A percentile compares a stretch with the other conserved stretches of the same genome.
These are phyloP conservation scores for Boulengeromyrus knoepffleri DNA, from an alignment of 2,113 vertebrate genomes.

Conservation along the genomic window DNA sequence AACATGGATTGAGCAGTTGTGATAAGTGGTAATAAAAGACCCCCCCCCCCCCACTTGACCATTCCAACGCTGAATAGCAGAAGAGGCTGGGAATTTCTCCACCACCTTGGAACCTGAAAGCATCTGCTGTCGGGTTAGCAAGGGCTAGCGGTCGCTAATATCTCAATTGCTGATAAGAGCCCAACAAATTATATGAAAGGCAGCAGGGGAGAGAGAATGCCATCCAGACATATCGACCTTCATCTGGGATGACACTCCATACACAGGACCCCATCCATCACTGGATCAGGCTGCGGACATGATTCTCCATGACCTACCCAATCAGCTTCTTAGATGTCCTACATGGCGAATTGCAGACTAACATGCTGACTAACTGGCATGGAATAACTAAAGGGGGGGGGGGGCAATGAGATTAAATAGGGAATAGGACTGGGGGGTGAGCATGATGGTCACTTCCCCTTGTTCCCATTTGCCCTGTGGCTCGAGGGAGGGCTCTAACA, in stretches of 20 bases:
- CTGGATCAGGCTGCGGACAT: background rate
- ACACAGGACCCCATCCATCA: background rate
- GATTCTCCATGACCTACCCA: slow-evolving; percentile 11
- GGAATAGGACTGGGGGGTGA: slow-evolving; percentile 20
- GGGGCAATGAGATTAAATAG: slow-evolving; percentile 51
- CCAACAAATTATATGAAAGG: background rate
- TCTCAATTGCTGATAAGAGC: background rate
- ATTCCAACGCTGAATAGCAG: background rate
- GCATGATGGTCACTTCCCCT: slow-evolving; percentile 33
- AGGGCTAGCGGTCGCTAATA: background rate
- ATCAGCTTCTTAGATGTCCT: slow-evolving; percentile 24
- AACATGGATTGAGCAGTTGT: background rate
- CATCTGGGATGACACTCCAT: background rate
- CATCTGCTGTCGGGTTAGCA: background rate
- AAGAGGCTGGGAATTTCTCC: background rate
- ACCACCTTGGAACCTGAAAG: background rate
- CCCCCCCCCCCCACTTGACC: background rate
- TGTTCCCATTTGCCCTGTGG: background rate
- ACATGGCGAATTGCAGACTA: slow-evolving; percentile 43
- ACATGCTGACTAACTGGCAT: slow-evolving; percentile 33
- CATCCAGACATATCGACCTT: background rate
- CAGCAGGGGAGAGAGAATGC: background rate
- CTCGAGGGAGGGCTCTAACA: background rate
- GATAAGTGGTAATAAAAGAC: background rate
- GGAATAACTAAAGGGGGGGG: slow-evolving; percentile 41